Conservation (phyloP, 2,797 vertebrate species). For the Todus mexicanus region DNA sequence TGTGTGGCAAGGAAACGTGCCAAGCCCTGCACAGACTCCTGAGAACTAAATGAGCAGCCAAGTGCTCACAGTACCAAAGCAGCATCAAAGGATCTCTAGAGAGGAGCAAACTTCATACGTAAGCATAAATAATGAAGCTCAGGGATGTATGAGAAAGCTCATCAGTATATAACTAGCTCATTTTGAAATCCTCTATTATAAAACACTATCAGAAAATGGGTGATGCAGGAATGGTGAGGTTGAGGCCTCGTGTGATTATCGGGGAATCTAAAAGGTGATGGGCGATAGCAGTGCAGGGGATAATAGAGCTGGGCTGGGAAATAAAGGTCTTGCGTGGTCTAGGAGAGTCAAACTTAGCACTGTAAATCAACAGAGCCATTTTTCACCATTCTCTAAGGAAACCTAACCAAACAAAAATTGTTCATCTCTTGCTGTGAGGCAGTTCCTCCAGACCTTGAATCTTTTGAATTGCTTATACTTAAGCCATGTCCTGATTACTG, state of each 20-base stretch:
- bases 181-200: neutral
- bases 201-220: neutral
- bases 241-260: neutral
- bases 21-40: neutral
- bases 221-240: neutral
- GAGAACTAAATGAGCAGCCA: neutral
- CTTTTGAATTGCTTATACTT: neutral
- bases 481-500: neutral
- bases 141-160: neutral
- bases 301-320: neutral
- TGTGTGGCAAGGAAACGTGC: neutral
- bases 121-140: neutral
- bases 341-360: neutral
- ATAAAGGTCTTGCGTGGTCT: neutral
- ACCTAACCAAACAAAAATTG: neutral
- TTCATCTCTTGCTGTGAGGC: neutral
- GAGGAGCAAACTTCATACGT: neutral
- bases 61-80: neutral
- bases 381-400: neutral
- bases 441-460: neutral
- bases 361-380: neutral
- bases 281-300: neutral
- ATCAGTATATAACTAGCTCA: neutral
- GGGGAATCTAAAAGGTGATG: neutral
- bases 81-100: neutral